Percentiles rank a stretch among this genome's conserved stretches.
These are phyloP conservation scores for Candoia aspera DNA, from an alignment of 2,113 vertebrate species.

Conservation along the genomic window DNA sequence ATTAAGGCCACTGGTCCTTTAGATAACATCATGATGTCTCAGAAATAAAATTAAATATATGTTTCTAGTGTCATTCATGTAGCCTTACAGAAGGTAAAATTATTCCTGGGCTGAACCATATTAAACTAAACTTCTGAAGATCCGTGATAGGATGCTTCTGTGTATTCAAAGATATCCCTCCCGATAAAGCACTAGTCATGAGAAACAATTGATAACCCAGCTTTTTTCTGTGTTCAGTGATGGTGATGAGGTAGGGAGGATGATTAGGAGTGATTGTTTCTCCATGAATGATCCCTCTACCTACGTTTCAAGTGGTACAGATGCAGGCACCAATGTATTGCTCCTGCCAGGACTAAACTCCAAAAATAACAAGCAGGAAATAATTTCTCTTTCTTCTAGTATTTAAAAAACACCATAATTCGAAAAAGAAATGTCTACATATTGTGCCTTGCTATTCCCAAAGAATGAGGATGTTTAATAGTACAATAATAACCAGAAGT, in stretches of 20 bases:
- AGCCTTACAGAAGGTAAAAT: not conserved
- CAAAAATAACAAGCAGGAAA: not conserved
- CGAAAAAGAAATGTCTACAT: not conserved
- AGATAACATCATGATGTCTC: not conserved
- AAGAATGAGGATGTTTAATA: not conserved
- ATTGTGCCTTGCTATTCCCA: not conserved
- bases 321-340: not conserved
- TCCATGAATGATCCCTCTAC: not conserved
- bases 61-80: not conserved
- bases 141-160: not conserved
- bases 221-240: not conserved
- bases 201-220: not conserved
- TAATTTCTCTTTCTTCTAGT: not conserved
- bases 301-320: not conserved
- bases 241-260: not conserved
- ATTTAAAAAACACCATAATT: not conserved
- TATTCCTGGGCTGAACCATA: not conserved
- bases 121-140: not conserved
- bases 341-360: not conserved
- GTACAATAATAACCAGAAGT: not conserved
- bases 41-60: not conserved
- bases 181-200: not conserved
- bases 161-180: not conserved
- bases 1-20: not conserved
- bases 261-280: not conserved